Percentiles rank a stretch among this genome's conserved stretches.
Evolutionary conservation across 2,888 invertebrate species (phyloP).

Genomic region (Machimus rusticus): DNA sequence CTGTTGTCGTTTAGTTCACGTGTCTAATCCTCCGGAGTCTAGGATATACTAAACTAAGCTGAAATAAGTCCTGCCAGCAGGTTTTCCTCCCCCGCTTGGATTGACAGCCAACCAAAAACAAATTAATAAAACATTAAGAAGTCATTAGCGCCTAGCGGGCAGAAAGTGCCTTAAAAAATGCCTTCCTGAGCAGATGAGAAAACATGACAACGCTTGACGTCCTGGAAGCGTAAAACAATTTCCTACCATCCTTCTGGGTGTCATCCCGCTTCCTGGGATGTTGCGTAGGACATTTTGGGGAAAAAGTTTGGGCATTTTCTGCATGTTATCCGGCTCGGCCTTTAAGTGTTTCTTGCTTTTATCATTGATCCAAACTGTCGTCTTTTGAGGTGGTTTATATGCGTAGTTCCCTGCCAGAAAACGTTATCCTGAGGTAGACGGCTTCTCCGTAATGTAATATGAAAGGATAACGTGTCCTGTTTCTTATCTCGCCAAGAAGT

Average conservation of each 20-base stretch:
- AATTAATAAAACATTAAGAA: conserved; percentile 49
- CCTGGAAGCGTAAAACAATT: conserved; percentile 44
- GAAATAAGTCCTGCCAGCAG: background rate
- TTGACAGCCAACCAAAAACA: conserved; percentile 46
- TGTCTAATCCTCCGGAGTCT: background rate
- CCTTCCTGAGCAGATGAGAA: conserved; percentile 1
- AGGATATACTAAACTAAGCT: background rate
- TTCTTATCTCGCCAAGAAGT: conserved; percentile 46
- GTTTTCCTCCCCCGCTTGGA: background rate
- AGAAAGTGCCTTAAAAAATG: background rate
- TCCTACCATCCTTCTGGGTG: conserved; percentile 42
- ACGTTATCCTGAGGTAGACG: conserved; percentile 45
- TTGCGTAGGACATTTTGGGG: background rate
- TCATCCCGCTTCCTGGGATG: conserved; percentile 4
- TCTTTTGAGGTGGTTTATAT: conserved; percentile 46
- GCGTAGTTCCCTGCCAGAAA: conserved; percentile 34
- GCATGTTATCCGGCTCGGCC: conserved; percentile 8
- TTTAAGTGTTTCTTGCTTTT: conserved; percentile 43
- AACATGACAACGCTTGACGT: conserved; percentile 43
- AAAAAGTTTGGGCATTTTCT: conserved; percentile 11
- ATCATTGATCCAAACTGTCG: conserved; percentile 48
- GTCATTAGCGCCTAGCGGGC: conserved; percentile 43
- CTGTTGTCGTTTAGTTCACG: background rate
- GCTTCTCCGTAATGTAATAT: conserved; percentile 39
- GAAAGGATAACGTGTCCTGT: conserved; percentile 47